Evolutionary conservation across 2,888 invertebrate genomes (phyloP), one percentile per base, ranked within the genome.

Genomic region (Ditula angustiorana): DNA sequence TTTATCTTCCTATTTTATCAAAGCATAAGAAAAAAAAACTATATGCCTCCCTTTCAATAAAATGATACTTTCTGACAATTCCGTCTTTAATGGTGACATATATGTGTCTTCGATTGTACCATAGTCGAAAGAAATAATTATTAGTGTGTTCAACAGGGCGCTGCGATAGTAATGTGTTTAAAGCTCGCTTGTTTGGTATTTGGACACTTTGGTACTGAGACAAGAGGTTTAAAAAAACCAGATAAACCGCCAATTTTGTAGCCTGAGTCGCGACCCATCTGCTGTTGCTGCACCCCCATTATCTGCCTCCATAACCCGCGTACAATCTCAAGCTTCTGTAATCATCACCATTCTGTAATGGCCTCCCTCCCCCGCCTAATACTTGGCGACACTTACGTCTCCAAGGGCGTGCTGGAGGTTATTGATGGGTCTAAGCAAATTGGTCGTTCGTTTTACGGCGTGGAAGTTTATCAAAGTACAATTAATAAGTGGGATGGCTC

Each of bases 251-350:
- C 5, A 0, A 26, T 35, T 47, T 59, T 1, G 30, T 59, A 21
- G 64, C 58, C 35, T 53, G 16, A 59, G 35, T 19, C 58, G 53
- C 59, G 64, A 64, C 64, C 64, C 64, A 64, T 64, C 64, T 64
- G 64, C 64, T 35, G 59, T 58, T 35, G 58, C 64, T 53, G 64
- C 64, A 59, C 46, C 53, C 64, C 64, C 64, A 64, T 64, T 64
- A 64, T 64, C 64, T 64, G 64, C 64, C 59, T 64, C 64, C 64
- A 64, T 64, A 64, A 64, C 59, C 64, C 58, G 58, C 64, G 64
- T 64, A 64, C 64, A 64, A 64, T 64, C 58, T 53, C 58, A 47
- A 64, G 59, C 46, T 26, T 59, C 64, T 53, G 59, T 47, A 64
- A 59, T 64, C 59, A 64, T 64, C 64, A 58, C 64, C 46, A 64